Conservation (phyloP, 2,113 vertebrate genomes). For the Oryzias curvinotus region DNA sequence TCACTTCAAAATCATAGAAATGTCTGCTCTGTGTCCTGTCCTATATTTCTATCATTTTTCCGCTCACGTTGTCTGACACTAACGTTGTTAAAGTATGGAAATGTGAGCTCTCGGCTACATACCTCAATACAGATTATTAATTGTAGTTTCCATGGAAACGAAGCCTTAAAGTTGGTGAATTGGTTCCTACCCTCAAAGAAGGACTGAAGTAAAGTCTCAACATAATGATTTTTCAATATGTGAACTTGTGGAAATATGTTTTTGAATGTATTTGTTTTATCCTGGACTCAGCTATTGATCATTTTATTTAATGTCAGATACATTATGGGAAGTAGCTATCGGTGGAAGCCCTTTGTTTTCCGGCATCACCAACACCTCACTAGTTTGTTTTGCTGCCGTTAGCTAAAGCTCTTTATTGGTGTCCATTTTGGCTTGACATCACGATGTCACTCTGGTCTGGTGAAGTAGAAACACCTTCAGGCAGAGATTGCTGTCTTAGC, state of each 20-base stretch:
- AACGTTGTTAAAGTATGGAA: slow-evolving; percentile 33
- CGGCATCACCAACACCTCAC: slow-evolving; percentile 14
- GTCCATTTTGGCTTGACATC: slow-evolving; percentile 16
- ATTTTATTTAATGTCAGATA: background rate
- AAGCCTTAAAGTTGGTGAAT: slow-evolving; percentile 47
- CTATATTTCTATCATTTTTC: background rate
- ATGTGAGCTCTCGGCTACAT: slow-evolving; percentile 32
- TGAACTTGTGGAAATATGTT: slow-evolving; percentile 7
- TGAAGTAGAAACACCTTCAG: slow-evolving; percentile 5
- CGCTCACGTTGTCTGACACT: slow-evolving; percentile 18
- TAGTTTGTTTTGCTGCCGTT: background rate
- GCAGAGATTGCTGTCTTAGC: slow-evolving; percentile 1
- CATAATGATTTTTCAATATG: slow-evolving; percentile 18
- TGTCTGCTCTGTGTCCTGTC: too few species aligned
- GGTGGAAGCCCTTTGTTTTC: slow-evolving; percentile 11
- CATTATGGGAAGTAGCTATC: background rate
- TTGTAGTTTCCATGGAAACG: slow-evolving; percentile 74
- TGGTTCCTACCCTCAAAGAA: slow-evolving; percentile 31
- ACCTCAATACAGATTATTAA: slow-evolving; percentile 44
- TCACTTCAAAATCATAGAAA: too few species aligned
- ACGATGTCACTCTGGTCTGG: background rate
- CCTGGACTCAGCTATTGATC: too few species aligned
- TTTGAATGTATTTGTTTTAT: background rate
- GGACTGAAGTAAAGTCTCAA: slow-evolving; percentile 24
- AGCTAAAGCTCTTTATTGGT: slow-evolving; percentile 20